Base-by-base conservation (phyloP, 2,113 vertebrate species). In the Dromas ardeola region DNA sequence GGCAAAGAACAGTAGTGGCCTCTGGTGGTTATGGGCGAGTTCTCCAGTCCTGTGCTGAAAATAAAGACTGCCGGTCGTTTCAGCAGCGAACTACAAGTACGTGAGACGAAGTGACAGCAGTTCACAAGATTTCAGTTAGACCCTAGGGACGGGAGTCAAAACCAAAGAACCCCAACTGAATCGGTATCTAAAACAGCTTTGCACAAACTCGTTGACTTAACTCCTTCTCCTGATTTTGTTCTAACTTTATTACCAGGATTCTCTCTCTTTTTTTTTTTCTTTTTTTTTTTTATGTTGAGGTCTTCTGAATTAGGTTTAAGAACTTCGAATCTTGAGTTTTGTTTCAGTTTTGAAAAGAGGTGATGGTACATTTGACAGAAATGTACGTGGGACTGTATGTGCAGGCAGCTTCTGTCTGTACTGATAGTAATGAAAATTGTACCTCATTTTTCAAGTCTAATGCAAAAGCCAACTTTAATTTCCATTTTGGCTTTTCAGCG, bases 1-100 rank as follows among this genome's bases (percentile, higher is more conserved):
- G 70, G 40, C 53, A 32, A 80, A 90, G 97, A 82, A 23, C 96
- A 78, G 93, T 86, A 97, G 93, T 96, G 97, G 84, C 97, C 94
- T 94, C 97, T 97, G 81, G 70, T 95, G 95, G 96, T 59, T 62
- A 9, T 20, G 53, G 42, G 32, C n/a, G 32, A 4, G 27, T 58
- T 55, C 34, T 77, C n/a, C 32, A 5, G 27, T 58, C 50, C 36
- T 77, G 15, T 87, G 73, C 58, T 67, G 52, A 50, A 61, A 29
- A 11, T 4, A 3, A 3, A 10, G 20, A 8, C 36, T 27, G 7
- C 30, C 2, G 2, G 20, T 70, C 9, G 0, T 56, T 87, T n/a
- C 32, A 38, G 49, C 32, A 17, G 21, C 40, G 52, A 73, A 3
- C 53, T 50, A 4, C 10, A 5, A 42, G 19, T 19, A 22, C 15